These are phyloP conservation scores for Philaethria dido DNA, from an alignment of 2,888 invertebrate species.

Conservation along the genomic window DNA sequence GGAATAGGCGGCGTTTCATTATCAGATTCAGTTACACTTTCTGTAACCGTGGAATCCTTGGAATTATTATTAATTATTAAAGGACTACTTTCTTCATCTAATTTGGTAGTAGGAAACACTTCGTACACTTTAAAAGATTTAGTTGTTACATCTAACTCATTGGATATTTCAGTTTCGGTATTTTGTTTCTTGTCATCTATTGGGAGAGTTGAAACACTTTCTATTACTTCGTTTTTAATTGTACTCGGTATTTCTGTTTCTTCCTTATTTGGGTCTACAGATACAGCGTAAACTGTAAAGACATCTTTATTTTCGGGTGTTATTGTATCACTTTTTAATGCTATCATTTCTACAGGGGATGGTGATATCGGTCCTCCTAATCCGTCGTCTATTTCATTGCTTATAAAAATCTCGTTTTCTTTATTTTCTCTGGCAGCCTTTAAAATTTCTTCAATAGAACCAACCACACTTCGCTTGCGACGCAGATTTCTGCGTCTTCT, in stretches of 20 bases:
- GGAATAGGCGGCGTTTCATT: constrained; percentile 69
- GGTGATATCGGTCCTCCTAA: constrained; percentile 57
- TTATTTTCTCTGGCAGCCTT: constrained; percentile 65
- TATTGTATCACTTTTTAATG: constrained; percentile 46
- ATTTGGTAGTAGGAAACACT: constrained; percentile 62
- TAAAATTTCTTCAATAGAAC: constrained; percentile 71
- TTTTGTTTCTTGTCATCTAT: constrained; percentile 57
- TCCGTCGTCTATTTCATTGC: constrained; percentile 78
- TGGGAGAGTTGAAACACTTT: constrained; percentile 74
- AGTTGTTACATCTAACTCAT: constrained; percentile 65
- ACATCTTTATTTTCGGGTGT: constrained; percentile 56
- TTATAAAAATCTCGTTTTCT: constrained; percentile 68
- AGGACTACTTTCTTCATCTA: constrained; percentile 53
- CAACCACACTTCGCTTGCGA: constrained; percentile 63
- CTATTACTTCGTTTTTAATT: constrained; percentile 59
- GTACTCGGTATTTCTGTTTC: constrained; percentile 49
- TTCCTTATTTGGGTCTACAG: constrained; percentile 54
- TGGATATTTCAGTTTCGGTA: constrained; percentile 55
- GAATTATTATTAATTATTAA: constrained; percentile 48
- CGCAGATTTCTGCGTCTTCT: constrained; percentile 56
- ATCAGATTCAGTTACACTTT: constrained; percentile 72
- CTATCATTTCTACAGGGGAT: constrained; percentile 47
- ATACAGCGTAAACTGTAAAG: constrained; percentile 58
- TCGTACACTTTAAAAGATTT: constrained; percentile 71
- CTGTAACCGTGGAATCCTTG: constrained; percentile 63